Base-by-base conservation (phyloP, 1,140 invertebrate genomes). In the Agrilus planipennis region DNA sequence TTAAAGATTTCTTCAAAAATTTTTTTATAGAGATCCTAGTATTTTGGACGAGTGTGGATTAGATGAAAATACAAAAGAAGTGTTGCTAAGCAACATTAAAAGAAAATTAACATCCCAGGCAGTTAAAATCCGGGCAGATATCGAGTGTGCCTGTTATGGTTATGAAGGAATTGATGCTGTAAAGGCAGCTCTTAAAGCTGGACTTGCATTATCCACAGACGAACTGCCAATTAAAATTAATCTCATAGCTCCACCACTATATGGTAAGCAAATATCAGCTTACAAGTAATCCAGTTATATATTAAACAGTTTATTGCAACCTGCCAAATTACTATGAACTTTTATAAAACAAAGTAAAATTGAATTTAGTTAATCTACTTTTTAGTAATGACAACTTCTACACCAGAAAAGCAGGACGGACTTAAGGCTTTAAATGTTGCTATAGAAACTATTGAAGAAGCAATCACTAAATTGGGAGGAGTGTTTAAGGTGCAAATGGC, bases 151-250 rank as follows among this genome's bases (percentile, higher is more conserved):
- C 0, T 99, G 94, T 67, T 99, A 95, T 58, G 92, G 88, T 3
- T 97, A 96, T 60, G 94, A 99, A 65, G 96, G 96, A 19, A 96
- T 99, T 53, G 94, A 99, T 73, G 96, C 96, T 25, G 93, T 99
- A 0, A 98, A 98, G 65, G 72, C 80, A 42, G 92, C 96, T 0
- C 67, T 99, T 3, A 85, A 79, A 63, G 76, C 87, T 58, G 96
- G 96, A 2, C 74, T 99, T n/a, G 79, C 83, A 34, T 71, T 90
- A 25, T 94, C 92, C 3, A 94, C 88, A 5, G 81, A 87, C 54
- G 86, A 91, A 47, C 77, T 98, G 67, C 90, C 90, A 5, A 93
- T 99, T 47, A 96, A 95, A 68, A 99, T 99, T 52, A 99, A 99
- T 69, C 68, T 99, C 34, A 98, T 99, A 61, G 95, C 96, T 23